phyloP scores from a whole-genome alignment of 2,797 vertebrate species.

The Galagoides demidoff region DNA sequence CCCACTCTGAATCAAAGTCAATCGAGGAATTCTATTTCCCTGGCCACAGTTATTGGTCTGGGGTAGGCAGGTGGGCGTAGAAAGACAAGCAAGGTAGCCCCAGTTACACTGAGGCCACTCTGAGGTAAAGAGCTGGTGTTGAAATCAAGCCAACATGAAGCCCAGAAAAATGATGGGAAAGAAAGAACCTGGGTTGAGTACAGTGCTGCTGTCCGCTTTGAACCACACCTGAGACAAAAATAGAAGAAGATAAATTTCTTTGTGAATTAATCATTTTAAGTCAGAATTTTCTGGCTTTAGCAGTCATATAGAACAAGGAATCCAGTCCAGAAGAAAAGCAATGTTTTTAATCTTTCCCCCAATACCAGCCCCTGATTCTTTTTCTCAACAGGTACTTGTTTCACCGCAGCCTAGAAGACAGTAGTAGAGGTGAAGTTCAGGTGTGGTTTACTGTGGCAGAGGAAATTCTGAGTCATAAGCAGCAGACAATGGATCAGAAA shows the following conservation, averaged over 20 bases:
- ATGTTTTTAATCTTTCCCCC: neutral
- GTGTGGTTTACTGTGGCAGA: neutral
- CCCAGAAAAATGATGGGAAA: neutral
- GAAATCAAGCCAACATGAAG: neutral
- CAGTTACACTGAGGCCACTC: neutral
- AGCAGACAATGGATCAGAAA: neutral
- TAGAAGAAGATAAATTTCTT: neutral
- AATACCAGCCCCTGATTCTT: neutral
- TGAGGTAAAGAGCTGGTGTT: neutral
- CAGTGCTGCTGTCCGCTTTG: neutral
- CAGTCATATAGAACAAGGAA: neutral
- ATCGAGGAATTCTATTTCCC: neutral
- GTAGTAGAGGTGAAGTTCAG: neutral
- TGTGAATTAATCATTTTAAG: neutral
- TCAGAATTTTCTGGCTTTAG: constrained; percentile 9
- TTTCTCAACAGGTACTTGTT: neutral
- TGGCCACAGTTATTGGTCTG: neutral
- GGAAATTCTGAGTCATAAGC: neutral
- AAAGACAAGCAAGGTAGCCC: neutral
- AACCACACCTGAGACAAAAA: constrained; percentile 10
- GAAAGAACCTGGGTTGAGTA: neutral
- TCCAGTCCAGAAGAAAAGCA: neutral
- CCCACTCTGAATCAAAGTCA: neutral
- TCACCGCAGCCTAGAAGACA: neutral
- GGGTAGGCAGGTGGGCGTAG: neutral